Base-by-base conservation (phyloP, 2,113 vertebrate genomes). In the Eira barbara region DNA sequence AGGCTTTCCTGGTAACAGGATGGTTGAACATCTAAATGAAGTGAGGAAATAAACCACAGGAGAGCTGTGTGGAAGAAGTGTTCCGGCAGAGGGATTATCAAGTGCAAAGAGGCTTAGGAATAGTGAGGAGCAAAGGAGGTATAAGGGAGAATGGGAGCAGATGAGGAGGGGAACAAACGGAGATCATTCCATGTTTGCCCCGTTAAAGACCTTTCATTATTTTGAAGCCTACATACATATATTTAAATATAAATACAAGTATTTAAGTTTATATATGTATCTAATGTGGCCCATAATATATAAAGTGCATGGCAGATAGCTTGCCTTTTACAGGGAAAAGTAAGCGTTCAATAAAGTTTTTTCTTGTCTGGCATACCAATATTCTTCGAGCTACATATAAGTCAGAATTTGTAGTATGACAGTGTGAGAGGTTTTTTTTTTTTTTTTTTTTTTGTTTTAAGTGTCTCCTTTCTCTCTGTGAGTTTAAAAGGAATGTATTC, bases 141-240 rank as follows among this genome's bases (percentile, higher is more conserved):
- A 6, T 1, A 21, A 36, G 5, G 0, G 57, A 42, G 12, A 82
- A 42, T 27, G 6, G 42, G n/a, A 27, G 9, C 4, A 45, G 39
- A 23, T 20, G 20, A 29, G 9, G 63, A 21, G 5, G 18, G 55
- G 52, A 25, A 36, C n/a, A 71, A 61, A 29, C 9, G 57, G 59
- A n/a, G 14, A 36, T 49, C 5, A 57, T 1, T 6, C 21, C 27
- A 34, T 31, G 10, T 20, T 34, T 15, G 9, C 11, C 39, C 13
- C 36, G 13, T 23, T 29, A 27, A 47, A 13, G 69, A 31, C n/a
- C 29, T 55, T 65, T 85, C 57, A 27, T 57, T 82, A 55, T 79
- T 78, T n/a, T 59, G 36, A 82, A 23, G 20, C 15, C 9, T 27
- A 39, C 61, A 34, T 36, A 79, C 21, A 15, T 47, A 31, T 31